These are phyloP conservation scores for Acanthurus leucopareius DNA, from an alignment of 2,797 vertebrate species.

Conservation along the genomic window DNA sequence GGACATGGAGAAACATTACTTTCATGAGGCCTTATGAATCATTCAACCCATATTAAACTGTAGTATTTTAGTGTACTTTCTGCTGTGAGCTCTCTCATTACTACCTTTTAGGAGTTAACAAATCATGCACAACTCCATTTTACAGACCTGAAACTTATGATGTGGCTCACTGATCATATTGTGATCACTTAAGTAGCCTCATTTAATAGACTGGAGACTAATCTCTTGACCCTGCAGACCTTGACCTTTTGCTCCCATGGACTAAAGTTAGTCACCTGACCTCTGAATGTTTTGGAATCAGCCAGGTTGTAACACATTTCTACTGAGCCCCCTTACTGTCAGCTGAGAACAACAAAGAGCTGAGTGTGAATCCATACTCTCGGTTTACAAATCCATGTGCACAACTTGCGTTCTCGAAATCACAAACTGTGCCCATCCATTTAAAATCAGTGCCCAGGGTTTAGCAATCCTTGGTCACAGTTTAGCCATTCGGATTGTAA, in stretches of 20 bases:
- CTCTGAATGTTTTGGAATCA: slow-evolving; percentile 7
- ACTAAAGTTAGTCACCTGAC: neutral
- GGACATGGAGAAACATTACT: neutral
- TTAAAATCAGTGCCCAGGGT: too few relatives aligned
- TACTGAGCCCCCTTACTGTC: too few relatives aligned
- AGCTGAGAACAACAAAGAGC: too few relatives aligned
- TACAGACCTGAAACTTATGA: neutral
- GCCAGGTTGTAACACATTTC: neutral
- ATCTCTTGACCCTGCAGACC: neutral
- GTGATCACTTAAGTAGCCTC: too few relatives aligned
- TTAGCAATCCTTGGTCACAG: too few relatives aligned
- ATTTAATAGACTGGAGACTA: too few relatives aligned
- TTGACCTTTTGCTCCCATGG: neutral
- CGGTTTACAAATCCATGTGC: too few relatives aligned
- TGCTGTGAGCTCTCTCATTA: neutral
- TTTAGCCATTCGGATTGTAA: too few relatives aligned
- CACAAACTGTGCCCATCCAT: too few relatives aligned
- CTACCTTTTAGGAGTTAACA: neutral
- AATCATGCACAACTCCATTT: neutral
- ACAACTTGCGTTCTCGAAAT: too few relatives aligned
- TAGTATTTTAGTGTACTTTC: neutral
- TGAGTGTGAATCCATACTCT: too few relatives aligned
- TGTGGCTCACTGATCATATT: too few relatives aligned
- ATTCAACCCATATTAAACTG: neutral
- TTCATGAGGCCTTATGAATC: neutral